Percentiles rank a stretch among this genome's conserved stretches.
Evolutionary conservation across 1,140 invertebrate species (phyloP).

Genomic region (Zaprionus inermis): DNA sequence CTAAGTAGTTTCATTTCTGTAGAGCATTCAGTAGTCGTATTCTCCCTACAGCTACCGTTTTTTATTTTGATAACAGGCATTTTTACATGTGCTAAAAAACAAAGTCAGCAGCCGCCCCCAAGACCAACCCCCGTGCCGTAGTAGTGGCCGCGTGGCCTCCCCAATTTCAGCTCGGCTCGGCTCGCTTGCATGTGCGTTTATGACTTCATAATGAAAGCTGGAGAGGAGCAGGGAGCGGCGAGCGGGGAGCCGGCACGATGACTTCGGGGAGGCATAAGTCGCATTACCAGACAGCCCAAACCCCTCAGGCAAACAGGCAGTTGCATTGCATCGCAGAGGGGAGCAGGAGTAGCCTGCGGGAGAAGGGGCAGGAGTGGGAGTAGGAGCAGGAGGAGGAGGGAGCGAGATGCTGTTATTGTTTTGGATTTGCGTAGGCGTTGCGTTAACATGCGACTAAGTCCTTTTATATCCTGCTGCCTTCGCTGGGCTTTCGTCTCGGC

Average conservation of each 20-base stretch:
- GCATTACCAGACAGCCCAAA: constrained; percentile 44
- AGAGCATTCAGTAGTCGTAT: constrained; percentile 15
- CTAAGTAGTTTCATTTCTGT: neutral
- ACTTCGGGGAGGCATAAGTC: constrained; percentile 69
- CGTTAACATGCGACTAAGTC: constrained; percentile 82
- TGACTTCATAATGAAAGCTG: constrained; percentile 75
- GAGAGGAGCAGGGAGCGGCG: constrained; percentile 20
- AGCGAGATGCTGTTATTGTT: constrained; percentile 38
- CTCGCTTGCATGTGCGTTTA: constrained; percentile 74
- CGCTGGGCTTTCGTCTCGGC: constrained; percentile 50
- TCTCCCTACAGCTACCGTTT: neutral
- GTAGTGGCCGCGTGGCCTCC: constrained; percentile 41
- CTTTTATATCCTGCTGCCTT: constrained; percentile 78
- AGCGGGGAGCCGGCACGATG: constrained; percentile 46
- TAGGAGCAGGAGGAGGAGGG: constrained; percentile 1
- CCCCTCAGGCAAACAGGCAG: constrained; percentile 25
- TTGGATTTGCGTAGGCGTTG: constrained; percentile 80
- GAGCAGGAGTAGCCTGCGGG: neutral
- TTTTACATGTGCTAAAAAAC: constrained; percentile 83
- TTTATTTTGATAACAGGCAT: constrained; percentile 66
- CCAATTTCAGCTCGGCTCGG: constrained; percentile 39
- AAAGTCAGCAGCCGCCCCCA: constrained; percentile 16
- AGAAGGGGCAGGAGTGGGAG: neutral
- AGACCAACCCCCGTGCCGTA: constrained; percentile 2
- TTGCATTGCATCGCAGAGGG: constrained; percentile 52